These are phyloP conservation scores for Eristalinus aeneus DNA, from an alignment of 2,888 invertebrate genomes.

Conservation along the genomic window DNA sequence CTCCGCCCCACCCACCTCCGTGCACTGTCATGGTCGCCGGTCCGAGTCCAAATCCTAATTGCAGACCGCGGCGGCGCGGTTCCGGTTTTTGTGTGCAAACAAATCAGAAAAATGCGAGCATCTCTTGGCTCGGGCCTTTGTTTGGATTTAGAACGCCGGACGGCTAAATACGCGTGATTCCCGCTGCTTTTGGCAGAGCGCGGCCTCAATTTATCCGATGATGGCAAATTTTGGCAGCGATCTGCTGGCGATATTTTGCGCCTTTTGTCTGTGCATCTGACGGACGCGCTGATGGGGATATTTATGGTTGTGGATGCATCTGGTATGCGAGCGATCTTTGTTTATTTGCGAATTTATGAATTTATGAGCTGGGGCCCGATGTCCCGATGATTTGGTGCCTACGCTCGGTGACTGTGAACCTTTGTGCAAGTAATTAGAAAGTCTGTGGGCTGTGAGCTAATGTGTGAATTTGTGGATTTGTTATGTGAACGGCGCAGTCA, in stretches of 20 bases:
- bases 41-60: neutral
- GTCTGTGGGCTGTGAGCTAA: neutral
- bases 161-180: neutral
- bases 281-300: neutral
- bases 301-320: neutral
- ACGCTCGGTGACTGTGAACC: neutral
- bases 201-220: neutral
- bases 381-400: too few relatives aligned
- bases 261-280: neutral
- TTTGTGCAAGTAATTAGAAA: constrained; percentile 20
- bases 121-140: neutral
- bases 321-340: neutral
- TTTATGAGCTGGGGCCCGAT: neutral
- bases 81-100: neutral
- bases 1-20: neutral
- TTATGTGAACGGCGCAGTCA: neutral
- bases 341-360: neutral
- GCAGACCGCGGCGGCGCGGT: neutral
- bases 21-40: neutral
- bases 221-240: neutral
- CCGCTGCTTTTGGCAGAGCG: neutral
- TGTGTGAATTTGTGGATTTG: neutral
- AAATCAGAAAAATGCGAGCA: neutral
- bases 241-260: neutral
- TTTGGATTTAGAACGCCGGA: neutral